phyloP scores from a whole-genome alignment of 2,888 invertebrate species.

The Dromius quadrimaculatus region DNA sequence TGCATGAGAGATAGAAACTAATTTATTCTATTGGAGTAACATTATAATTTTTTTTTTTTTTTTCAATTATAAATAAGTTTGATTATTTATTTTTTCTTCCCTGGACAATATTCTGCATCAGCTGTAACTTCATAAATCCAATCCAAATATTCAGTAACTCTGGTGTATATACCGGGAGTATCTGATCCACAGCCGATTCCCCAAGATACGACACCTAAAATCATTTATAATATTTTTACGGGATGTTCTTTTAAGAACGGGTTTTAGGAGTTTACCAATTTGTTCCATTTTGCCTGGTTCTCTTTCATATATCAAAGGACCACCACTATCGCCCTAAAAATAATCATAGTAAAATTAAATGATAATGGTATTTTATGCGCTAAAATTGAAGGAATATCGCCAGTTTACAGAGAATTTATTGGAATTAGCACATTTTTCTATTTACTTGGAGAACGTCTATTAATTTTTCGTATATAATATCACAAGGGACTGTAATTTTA shows the following conservation, averaged over 20 bases:
- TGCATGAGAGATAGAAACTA: too few species aligned
- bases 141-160: slow-evolving; percentile 68
- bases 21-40: too few species aligned
- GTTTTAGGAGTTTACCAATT: slow-evolving; percentile 67
- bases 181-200: slow-evolving; percentile 73
- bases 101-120: slow-evolving; percentile 64
- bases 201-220: slow-evolving; percentile 74
- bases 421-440: too few species aligned
- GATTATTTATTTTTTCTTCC: slow-evolving; percentile 29
- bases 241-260: background rate
- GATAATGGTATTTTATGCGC: too few species aligned
- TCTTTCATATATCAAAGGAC: slow-evolving; percentile 71
- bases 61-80: slow-evolving; percentile 38
- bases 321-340: slow-evolving; percentile 77
- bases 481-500: too few species aligned
- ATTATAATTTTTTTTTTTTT: slow-evolving; percentile 46
- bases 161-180: slow-evolving; percentile 70
- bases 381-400: too few species aligned
- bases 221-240: slow-evolving; percentile 2
- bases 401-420: too few species aligned
- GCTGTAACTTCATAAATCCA: slow-evolving; percentile 67
- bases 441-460: too few species aligned
- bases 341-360: background rate
- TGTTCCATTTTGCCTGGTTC: slow-evolving; percentile 69
- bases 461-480: too few species aligned